A percentile compares a stretch with the other conserved stretches of the same genome.
These are phyloP conservation scores for Eudasyphora cyanicolor DNA, from an alignment of 2,888 invertebrate genomes.

Conservation along the genomic window DNA sequence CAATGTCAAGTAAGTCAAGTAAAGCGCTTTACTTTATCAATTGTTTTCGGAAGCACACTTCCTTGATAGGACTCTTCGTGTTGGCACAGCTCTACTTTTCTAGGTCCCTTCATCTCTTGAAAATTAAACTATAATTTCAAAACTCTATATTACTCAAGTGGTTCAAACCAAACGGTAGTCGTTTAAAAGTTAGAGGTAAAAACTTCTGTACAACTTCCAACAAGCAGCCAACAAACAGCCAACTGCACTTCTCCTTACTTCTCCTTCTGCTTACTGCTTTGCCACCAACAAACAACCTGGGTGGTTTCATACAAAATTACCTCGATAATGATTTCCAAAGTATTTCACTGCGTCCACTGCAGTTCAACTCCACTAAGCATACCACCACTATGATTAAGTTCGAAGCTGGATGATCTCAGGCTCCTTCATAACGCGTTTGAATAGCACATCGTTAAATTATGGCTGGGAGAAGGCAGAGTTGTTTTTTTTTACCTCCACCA, in stretches of 20 bases:
- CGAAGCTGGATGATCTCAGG: not conserved
- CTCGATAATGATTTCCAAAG: slow-evolving; percentile 59
- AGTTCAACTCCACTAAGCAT: not conserved
- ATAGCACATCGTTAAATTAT: slow-evolving; percentile 4
- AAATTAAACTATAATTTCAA: not conserved
- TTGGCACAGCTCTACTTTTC: not conserved
- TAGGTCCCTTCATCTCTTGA: not conserved
- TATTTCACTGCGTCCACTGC: not conserved
- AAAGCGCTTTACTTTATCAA: too few species aligned
- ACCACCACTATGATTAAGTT: not conserved
- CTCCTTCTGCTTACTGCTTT: too few species aligned
- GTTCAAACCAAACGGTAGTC: not conserved
- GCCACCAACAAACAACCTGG: slow-evolving; percentile 35
- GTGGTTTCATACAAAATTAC: slow-evolving; percentile 48
- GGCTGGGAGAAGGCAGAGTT: too few species aligned
- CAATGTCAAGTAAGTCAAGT: too few species aligned
- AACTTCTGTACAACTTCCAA: not conserved
- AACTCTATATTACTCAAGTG: too few species aligned
- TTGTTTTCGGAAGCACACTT: too few species aligned
- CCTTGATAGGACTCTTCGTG: too few species aligned
- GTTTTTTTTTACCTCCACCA: not conserved
- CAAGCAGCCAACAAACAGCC: too few species aligned
- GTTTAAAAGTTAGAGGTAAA: not conserved
- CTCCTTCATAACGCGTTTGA: not conserved
- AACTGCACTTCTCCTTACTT: too few species aligned